These are phyloP conservation scores for Etheostoma nigrum DNA, from an alignment of 2,797 vertebrate species.

Conservation along the genomic window DNA sequence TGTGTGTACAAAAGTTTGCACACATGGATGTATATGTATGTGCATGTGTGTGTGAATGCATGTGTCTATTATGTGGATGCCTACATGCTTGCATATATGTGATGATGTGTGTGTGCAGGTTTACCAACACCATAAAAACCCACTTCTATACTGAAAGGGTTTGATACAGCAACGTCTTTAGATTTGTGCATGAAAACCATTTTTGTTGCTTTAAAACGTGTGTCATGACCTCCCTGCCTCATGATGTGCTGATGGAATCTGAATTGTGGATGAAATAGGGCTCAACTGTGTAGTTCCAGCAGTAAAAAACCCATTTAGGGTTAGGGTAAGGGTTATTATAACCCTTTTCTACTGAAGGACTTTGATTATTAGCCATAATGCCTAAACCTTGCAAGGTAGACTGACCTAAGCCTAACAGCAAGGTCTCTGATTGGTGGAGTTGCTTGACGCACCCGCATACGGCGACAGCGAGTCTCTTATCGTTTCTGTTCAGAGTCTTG, in stretches of 20 bases:
- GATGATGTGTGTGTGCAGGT: neutral
- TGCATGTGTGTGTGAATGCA: neutral
- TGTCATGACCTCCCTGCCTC: neutral
- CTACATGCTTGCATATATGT: neutral
- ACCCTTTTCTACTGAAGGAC: no score
- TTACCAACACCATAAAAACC: neutral
- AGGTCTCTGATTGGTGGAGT: no score
- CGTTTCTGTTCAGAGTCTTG: no score
- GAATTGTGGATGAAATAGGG: neutral
- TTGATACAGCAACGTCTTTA: neutral
- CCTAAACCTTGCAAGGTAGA: no score
- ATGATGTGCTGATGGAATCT: neutral
- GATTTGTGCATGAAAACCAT: neutral
- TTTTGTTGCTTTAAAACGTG: neutral
- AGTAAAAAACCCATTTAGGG: no score
- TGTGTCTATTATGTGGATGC: conserved; percentile 3
- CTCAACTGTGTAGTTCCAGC: no score
- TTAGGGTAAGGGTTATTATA: no score
- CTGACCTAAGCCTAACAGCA: no score
- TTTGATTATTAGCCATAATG: no score
- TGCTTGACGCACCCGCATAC: no score
- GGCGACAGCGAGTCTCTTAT: no score
- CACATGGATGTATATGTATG: neutral
- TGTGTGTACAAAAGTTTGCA: conserved; percentile 1
- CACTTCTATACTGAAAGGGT: neutral